Conservation (phyloP, 1,140 invertebrate species). For the Trachelipus rathkii region DNA sequence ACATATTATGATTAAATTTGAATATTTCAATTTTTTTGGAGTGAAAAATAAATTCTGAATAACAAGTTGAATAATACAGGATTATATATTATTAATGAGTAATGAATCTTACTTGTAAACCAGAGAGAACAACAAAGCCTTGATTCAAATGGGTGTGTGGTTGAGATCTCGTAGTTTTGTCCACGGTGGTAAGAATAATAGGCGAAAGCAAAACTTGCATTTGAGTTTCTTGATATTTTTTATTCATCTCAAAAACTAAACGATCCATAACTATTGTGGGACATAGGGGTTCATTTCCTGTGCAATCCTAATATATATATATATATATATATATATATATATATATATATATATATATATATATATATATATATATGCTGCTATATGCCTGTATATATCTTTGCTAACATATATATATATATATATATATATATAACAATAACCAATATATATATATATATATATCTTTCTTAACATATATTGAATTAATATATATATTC, state of each 20-base stretch:
- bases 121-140: constrained; percentile 83
- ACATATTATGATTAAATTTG: not conserved
- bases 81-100: not conserved
- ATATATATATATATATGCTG: too few species aligned
- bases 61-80: not conserved
- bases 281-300: constrained; percentile 78
- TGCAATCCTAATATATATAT: constrained; percentile 63
- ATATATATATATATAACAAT: too few species aligned
- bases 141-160: constrained; percentile 75
- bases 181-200: constrained; percentile 62
- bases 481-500: too few species aligned
- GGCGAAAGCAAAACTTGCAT: constrained; percentile 87
- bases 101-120: constrained; percentile 64
- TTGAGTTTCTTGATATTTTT: constrained; percentile 82
- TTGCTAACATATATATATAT: too few species aligned
- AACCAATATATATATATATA: too few species aligned
- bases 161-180: constrained; percentile 62
- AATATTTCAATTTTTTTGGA: not conserved
- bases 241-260: constrained; percentile 95
- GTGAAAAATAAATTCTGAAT: not conserved
- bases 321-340: too few species aligned
- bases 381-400: too few species aligned
- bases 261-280: constrained; percentile 84
- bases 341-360: too few species aligned
- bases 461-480: too few species aligned